phyloP scores from a whole-genome alignment of 2,888 invertebrate species.

The Andricus curvator region DNA sequence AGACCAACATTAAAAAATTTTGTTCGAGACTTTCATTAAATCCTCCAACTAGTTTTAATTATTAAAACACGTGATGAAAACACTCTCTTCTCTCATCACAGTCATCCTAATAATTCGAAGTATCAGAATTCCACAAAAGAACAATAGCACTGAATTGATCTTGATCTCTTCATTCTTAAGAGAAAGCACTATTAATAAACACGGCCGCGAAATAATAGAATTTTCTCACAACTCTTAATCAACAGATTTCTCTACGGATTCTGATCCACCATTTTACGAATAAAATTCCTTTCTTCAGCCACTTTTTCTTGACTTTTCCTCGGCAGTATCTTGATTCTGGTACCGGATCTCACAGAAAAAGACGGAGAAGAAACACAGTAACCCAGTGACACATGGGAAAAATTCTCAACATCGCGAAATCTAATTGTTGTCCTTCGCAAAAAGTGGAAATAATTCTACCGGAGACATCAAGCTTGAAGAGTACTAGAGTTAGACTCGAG shows the following conservation, averaged over 20 bases:
- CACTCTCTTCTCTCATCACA: not conserved
- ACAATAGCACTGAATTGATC: not conserved
- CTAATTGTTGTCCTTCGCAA: constrained; percentile 28
- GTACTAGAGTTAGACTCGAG: not conserved
- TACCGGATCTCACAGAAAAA: constrained; percentile 7
- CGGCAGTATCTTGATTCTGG: constrained; percentile 1
- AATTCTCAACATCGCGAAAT: constrained; percentile 46
- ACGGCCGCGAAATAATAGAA: not conserved
- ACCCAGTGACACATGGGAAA: constrained; percentile 57
- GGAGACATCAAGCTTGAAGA: constrained; percentile 1
- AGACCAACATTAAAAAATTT: too few species aligned
- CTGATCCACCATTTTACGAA: not conserved
- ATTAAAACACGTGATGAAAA: not conserved
- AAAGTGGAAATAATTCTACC: constrained; percentile 38
- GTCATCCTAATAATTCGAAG: not conserved
- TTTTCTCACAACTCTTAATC: constrained; percentile 18
- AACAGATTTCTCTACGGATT: not conserved
- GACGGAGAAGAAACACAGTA: constrained; percentile 43
- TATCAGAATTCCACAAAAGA: constrained; percentile 3
- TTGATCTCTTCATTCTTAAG: not conserved
- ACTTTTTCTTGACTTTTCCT: constrained; percentile 3
- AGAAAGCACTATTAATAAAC: constrained; percentile 12
- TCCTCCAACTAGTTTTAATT: not conserved
- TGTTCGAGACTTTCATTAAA: not conserved
- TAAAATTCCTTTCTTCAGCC: not conserved